A percentile compares a stretch with the other conserved stretches of the same genome.
These are phyloP conservation scores for Struthio camelus DNA, from an alignment of 2,113 vertebrate species.

Conservation along the genomic window DNA sequence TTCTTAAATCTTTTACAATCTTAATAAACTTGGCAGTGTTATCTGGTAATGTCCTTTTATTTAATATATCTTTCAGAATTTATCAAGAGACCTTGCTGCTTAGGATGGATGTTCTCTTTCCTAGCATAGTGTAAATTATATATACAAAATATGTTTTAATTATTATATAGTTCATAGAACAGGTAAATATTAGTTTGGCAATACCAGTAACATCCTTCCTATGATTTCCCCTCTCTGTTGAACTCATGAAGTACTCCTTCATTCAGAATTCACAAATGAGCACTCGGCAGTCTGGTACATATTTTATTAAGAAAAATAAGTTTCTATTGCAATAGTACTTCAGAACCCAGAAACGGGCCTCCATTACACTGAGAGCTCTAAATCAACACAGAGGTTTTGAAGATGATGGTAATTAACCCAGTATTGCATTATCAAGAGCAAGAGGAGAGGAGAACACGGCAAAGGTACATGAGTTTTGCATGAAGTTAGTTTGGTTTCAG, in stretches of 20 bases:
- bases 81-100: not conserved
- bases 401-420: not conserved
- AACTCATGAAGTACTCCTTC: not conserved
- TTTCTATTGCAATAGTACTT: not conserved
- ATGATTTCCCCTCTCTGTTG: not conserved
- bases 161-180: not conserved
- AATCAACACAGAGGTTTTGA: not conserved
- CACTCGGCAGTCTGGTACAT: not conserved
- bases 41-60: not conserved
- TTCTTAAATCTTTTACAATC: not conserved
- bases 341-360: not conserved
- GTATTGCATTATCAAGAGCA: not conserved
- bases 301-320: not conserved
- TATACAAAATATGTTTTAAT: not conserved
- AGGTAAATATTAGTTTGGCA: not conserved
- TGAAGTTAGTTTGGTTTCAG: not conserved
- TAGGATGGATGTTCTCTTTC: fast-evolving
- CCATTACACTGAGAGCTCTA: not conserved
- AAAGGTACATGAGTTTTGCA: not conserved
- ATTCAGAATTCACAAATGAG: not conserved
- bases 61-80: not conserved
- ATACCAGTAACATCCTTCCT: not conserved
- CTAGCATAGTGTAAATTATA: not conserved
- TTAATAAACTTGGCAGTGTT: not conserved
- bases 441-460: not conserved